Evolutionary conservation across 2,113 vertebrate species (phyloP), one percentile per base, ranked within the genome.

Genomic region (Neolamprologus devosi): DNA sequence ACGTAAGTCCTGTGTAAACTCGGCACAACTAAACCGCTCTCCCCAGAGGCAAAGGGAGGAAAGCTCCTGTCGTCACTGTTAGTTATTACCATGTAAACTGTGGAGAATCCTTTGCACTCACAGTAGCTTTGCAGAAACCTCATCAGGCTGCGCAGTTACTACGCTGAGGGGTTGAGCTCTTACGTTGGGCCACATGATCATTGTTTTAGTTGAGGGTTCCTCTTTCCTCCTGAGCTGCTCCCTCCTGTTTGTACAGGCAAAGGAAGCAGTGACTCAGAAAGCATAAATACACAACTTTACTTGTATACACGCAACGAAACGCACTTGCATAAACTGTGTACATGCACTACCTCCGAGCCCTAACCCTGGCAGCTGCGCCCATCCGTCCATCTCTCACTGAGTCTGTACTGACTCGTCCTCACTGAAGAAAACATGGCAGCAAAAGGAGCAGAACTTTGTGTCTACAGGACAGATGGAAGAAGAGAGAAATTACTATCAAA

Each of bases 21-120:
- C 8, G 3, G 10, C 54, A 42, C 14, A 85, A 40, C 75, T 78
- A 35, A 53, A 21, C 79, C 5, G 9, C 51, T 54, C 83, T 88
- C 78, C 65, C 82, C 13, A 49, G 30, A 88, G n/a, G 45, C 9
- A 16, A 54, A 9, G n/a, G 11, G 11, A 3, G 13, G 33, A 57
- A 26, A 10, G 6, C 49, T 9, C 5, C 7, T 58, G 85, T 85
- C 57, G 40, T 60, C 58, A 49, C 81, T 83, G 53, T 84, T 85
- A 85, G 89, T 93, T 85, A 91, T 92, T 91, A 87, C 81, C 30
- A 37, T 85, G 51, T 88, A 83, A 55, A 81, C 30, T 75, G 80
- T 79, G 49, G 17, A 40, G 79, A 85, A 51, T 40, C 83, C n/a
- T 87, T 58, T 73, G 19, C 51, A 10, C 23, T 65, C 17, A 13